These are phyloP conservation scores for Anthophora plumipes DNA, from an alignment of 2,888 invertebrate species.

Conservation along the genomic window DNA sequence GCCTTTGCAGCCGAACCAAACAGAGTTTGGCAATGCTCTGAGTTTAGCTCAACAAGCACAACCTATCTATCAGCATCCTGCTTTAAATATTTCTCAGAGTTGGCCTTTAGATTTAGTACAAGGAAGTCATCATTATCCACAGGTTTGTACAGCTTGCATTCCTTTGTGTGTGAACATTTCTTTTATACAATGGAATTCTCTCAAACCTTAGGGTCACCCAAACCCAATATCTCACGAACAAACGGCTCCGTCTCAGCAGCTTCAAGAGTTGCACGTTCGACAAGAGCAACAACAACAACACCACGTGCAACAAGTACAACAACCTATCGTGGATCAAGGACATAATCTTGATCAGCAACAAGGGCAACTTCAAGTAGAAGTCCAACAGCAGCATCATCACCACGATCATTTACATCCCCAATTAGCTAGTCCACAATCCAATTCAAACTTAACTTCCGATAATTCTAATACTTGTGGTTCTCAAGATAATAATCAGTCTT, in stretches of 20 bases:
- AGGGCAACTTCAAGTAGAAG: conserved; percentile 65
- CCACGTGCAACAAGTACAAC: conserved; percentile 68
- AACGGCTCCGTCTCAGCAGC: conserved; percentile 69
- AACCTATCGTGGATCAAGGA: conserved; percentile 67
- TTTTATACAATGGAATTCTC: too few species aligned
- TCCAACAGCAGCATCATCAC: conserved; percentile 67
- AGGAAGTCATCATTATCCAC: conserved; percentile 79
- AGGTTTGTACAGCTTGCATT: conserved; percentile 66
- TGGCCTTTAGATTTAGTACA: conserved; percentile 83
- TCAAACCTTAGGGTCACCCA: conserved; percentile 24
- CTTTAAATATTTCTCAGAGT: conserved; percentile 77
- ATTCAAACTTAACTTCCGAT: conserved; percentile 66
- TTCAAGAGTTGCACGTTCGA: conserved; percentile 76
- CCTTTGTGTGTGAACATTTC: neutral
- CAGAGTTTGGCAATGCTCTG: conserved; percentile 73
- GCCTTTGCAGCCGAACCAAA: conserved; percentile 62
- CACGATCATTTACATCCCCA: conserved; percentile 60
- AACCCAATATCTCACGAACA: conserved; percentile 57
- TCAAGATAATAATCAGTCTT: conserved; percentile 75
- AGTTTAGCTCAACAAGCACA: conserved; percentile 75
- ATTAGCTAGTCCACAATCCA: conserved; percentile 62
- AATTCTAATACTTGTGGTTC: conserved; percentile 71
- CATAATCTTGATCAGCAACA: conserved; percentile 71
- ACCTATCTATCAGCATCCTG: conserved; percentile 77
- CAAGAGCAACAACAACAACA: conserved; percentile 74